A percentile compares a stretch with the other conserved stretches of the same genome.
phyloP scores from a whole-genome alignment of 2,888 invertebrate species.

The Clostera curtula region DNA sequence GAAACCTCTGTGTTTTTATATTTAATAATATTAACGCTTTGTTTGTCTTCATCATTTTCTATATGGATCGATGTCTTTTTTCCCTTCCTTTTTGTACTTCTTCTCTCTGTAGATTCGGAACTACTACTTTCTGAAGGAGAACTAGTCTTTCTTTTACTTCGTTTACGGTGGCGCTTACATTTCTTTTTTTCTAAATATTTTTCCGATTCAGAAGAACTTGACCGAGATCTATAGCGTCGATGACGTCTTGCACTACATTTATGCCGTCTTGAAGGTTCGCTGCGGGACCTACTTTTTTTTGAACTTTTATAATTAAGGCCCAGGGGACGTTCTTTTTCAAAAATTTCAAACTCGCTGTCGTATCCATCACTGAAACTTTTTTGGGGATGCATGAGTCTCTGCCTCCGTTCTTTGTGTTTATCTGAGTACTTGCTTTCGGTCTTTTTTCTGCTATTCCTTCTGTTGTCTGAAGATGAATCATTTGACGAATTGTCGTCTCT shows the following conservation, averaged over 20 bases:
- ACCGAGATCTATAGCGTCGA: conserved; percentile 43
- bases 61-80: conserved; percentile 67
- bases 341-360: conserved; percentile 54
- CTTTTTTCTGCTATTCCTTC: conserved; percentile 34
- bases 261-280: conserved; percentile 57
- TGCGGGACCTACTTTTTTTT: conserved; percentile 63
- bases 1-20: conserved; percentile 42
- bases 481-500: conserved; percentile 51
- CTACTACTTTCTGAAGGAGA: conserved; percentile 60
- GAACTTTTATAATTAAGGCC: conserved; percentile 39
- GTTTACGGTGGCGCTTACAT: conserved; percentile 57
- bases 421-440: conserved; percentile 38
- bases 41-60: conserved; percentile 58
- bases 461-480: conserved; percentile 63
- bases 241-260: conserved; percentile 41
- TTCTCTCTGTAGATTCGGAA: conserved; percentile 58
- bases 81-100: conserved; percentile 56
- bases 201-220: conserved; percentile 50
- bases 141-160: conserved; percentile 54
- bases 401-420: conserved; percentile 48
- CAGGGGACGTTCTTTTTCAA: conserved; percentile 30
- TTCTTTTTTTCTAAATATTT: conserved; percentile 51
- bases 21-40: conserved; percentile 64
- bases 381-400: conserved; percentile 47
- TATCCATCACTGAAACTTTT: conserved; percentile 71